Percentiles rank a stretch among this genome's conserved stretches.
Conservation (phyloP, 2,888 invertebrate species). For the Drosophila diplacantha region DNA sequence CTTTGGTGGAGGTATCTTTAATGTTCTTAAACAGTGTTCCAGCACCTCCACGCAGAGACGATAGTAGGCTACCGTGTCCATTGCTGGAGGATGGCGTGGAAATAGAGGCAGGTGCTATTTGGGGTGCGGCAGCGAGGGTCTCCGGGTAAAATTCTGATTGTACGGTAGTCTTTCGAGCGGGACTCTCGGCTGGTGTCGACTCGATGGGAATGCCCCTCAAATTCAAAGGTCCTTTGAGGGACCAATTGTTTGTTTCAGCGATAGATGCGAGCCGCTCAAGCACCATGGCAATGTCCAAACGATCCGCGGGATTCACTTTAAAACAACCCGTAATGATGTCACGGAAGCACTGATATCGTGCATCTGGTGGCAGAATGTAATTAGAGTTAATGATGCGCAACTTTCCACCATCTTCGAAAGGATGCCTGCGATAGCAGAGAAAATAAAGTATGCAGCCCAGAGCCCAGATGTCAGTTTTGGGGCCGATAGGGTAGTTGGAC, state of each 20-base stretch:
- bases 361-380: conserved; percentile 90
- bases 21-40: conserved; percentile 95
- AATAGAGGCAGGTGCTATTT: conserved; percentile 27
- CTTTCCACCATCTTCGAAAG: conserved; percentile 97
- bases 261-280: conserved; percentile 92
- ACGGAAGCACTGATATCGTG: conserved; percentile 89
- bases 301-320: conserved; percentile 88
- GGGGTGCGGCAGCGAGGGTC: conserved; percentile 35
- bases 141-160: conserved; percentile 70
- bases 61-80: conserved; percentile 84
- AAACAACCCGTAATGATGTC: conserved; percentile 92
- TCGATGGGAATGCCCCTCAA: conserved; percentile 74
- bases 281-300: conserved; percentile 87
- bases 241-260: conserved; percentile 90
- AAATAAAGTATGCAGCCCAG: conserved; percentile 96
- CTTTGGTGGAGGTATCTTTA: conserved; percentile 96
- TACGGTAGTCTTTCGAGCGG: conserved; percentile 44
- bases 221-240: conserved; percentile 86
- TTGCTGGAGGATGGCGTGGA: conserved; percentile 49
- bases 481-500: conserved; percentile 95
- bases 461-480: conserved; percentile 96
- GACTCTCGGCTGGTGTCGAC: conserved; percentile 67
- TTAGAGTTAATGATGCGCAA: conserved; percentile 97
- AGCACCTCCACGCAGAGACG: conserved; percentile 93
- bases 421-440: conserved; percentile 95